phyloP scores from a whole-genome alignment of 2,797 vertebrate genomes.

The Oryzias dopingdopingensis region DNA sequence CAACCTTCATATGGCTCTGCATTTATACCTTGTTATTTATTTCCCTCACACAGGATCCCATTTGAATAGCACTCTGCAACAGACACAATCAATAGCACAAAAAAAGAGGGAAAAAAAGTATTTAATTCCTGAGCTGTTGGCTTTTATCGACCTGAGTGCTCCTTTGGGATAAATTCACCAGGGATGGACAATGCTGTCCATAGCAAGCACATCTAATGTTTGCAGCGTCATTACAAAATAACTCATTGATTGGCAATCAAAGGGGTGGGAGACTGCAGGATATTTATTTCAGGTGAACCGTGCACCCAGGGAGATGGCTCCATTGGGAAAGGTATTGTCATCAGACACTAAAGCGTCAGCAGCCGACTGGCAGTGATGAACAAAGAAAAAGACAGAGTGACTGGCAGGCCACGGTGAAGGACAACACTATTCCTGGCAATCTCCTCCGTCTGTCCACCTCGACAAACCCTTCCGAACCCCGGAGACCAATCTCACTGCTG shows the following conservation, averaged over 20 bases:
- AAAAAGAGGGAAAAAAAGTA: conserved; percentile 43
- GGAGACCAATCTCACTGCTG: conserved; percentile 57
- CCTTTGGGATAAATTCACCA: conserved; percentile 25
- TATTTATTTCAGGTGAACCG: conserved; percentile 46
- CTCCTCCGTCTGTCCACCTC: conserved; percentile 60
- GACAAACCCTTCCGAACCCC: conserved; percentile 47
- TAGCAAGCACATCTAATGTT: conserved; percentile 34
- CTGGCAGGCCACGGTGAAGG: conserved; percentile 66
- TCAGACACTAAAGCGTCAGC: conserved; percentile 57
- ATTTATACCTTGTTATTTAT: conserved; percentile 42
- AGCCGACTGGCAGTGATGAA: conserved; percentile 69
- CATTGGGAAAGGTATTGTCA: conserved; percentile 46
- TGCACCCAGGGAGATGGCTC: conserved; percentile 52
- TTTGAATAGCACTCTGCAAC: conserved; percentile 54
- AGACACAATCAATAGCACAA: conserved; percentile 55
- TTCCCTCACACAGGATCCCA: conserved; percentile 28
- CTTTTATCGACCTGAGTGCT: conserved; percentile 54
- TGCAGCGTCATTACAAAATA: conserved; percentile 42
- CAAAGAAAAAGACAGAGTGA: conserved; percentile 69
- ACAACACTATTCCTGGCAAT: conserved; percentile 38
- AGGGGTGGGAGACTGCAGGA: conserved; percentile 14
- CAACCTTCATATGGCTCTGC: conserved; percentile 51
- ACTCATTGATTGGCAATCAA: conserved; percentile 39
- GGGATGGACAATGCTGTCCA: conserved; percentile 13
- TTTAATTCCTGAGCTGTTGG: conserved; percentile 53